phyloP scores from a whole-genome alignment of 2,113 vertebrate genomes.

The Telmatochromis sp. region DNA sequence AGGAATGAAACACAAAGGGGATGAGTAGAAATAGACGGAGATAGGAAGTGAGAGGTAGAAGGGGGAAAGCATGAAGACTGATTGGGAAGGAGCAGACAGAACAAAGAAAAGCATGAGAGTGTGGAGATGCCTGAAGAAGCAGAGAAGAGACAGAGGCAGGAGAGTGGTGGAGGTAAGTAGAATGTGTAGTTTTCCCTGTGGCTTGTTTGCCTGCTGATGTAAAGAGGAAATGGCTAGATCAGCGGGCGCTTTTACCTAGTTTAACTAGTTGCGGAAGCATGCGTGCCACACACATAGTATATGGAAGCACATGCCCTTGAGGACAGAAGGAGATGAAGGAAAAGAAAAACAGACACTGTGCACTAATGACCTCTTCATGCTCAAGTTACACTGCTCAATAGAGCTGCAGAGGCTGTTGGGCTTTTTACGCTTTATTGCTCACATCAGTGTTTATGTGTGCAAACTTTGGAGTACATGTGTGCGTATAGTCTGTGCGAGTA shows the following conservation, averaged over 20 bases:
- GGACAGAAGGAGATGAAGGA: slow-evolving; percentile 19
- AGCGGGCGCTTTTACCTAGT: slow-evolving; percentile 21
- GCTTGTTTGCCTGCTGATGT: slow-evolving; percentile 36
- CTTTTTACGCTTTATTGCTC: slow-evolving; percentile 8
- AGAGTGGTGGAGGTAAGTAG: neutral
- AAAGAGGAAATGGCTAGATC: slow-evolving; percentile 36
- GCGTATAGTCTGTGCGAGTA: neutral
- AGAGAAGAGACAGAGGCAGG: neutral
- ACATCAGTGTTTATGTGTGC: neutral
- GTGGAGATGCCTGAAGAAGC: neutral
- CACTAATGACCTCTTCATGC: slow-evolving; percentile 27
- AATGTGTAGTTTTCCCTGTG: slow-evolving; percentile 23
- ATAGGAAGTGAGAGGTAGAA: neutral
- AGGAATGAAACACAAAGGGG: neutral
- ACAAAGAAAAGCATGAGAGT: neutral
- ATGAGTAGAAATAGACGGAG: neutral
- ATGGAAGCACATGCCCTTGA: neutral
- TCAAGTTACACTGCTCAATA: slow-evolving; percentile 22
- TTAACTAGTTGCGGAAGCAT: slow-evolving; percentile 32
- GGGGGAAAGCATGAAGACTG: neutral
- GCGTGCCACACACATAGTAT: neutral
- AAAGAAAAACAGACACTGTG: slow-evolving; percentile 28
- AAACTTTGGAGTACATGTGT: neutral
- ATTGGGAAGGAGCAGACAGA: neutral
- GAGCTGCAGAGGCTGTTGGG: slow-evolving; percentile 6